A percentile compares a stretch with the other conserved stretches of the same genome.
Conservation (phyloP, 2,113 vertebrate genomes). For the Rostratula benghalensis region DNA sequence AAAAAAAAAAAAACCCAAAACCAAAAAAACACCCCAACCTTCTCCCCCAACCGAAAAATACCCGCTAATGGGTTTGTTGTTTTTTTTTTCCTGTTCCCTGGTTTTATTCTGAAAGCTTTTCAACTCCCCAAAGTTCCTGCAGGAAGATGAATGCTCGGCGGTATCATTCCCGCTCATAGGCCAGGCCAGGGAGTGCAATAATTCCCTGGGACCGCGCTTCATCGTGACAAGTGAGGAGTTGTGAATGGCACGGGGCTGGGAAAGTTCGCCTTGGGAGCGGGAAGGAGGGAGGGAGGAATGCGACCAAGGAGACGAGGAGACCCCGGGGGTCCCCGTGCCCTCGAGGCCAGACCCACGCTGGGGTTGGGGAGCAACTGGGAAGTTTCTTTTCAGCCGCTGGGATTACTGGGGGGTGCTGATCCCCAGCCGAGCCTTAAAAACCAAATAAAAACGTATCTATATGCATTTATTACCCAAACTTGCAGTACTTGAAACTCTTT, state of each 20-base stretch:
- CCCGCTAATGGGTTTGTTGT: constrained; percentile 42
- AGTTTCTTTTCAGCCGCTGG: too few species aligned
- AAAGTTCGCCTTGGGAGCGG: not conserved
- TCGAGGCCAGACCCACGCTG: too few species aligned
- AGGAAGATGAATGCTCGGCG: constrained; percentile 9
- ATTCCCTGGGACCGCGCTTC: not conserved
- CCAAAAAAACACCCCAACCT: too few species aligned
- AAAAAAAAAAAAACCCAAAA: too few species aligned
- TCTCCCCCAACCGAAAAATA: too few species aligned
- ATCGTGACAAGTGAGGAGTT: not conserved
- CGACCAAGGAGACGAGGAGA: too few species aligned
- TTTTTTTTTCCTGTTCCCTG: constrained; percentile 34
- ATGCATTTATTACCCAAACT: not conserved
- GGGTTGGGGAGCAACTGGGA: too few species aligned
- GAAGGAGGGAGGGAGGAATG: not conserved
- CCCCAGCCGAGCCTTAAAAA: too few species aligned
- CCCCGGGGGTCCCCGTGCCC: too few species aligned
- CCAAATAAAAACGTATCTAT: not conserved
- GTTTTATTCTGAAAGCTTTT: constrained; percentile 11
- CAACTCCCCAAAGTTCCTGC: constrained; percentile 41
- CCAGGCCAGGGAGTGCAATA: not conserved
- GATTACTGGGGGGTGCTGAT: not conserved
- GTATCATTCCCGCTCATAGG: constrained; percentile 4
- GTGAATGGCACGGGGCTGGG: not conserved
- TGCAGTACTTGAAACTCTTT: not conserved